Percentiles rank a stretch among this genome's conserved stretches.
These are phyloP conservation scores for Drosophila maculinotata DNA, from an alignment of 2,888 invertebrate species.

Conservation along the genomic window DNA sequence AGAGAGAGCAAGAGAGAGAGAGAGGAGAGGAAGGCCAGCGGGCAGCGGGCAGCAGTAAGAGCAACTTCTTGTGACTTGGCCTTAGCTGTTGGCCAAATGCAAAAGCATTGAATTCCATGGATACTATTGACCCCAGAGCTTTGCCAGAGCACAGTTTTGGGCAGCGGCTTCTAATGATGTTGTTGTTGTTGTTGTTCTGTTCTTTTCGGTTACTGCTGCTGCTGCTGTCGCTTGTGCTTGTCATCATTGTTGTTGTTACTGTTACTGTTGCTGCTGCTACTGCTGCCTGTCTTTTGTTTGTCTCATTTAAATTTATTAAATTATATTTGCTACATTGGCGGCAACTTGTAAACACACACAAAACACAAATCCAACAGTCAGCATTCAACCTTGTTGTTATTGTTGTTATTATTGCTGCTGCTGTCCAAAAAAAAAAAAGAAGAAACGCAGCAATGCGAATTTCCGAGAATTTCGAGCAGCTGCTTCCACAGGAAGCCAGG, in stretches of 20 bases:
- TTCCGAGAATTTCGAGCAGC: conserved; percentile 79
- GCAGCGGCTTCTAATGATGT: conserved; percentile 63
- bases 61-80: conserved; percentile 56
- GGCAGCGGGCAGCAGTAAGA: conserved; percentile 7
- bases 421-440: conserved; percentile 31
- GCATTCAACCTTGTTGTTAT: conserved; percentile 18
- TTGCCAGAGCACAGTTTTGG: conserved; percentile 54
- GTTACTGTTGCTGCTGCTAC: conserved; percentile 28
- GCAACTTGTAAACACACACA: conserved; percentile 41
- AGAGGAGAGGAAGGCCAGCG: conserved; percentile 24
- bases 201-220: too few species aligned
- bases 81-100: conserved; percentile 71
- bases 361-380: conserved; percentile 37
- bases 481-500: too few species aligned
- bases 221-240: conserved; percentile 31
- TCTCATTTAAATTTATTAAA: conserved; percentile 78
- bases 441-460: conserved; percentile 48
- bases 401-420: conserved; percentile 34
- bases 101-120: conserved; percentile 77
- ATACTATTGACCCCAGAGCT: conserved; percentile 77
- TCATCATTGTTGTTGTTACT: conserved; percentile 32
- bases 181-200: conserved; percentile 51
- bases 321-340: conserved; percentile 58
- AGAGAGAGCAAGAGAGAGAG: background rate
- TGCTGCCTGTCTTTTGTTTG: conserved; percentile 51